Conservation (phyloP, 2,797 vertebrate genomes). For the Galago senegalensis region DNA sequence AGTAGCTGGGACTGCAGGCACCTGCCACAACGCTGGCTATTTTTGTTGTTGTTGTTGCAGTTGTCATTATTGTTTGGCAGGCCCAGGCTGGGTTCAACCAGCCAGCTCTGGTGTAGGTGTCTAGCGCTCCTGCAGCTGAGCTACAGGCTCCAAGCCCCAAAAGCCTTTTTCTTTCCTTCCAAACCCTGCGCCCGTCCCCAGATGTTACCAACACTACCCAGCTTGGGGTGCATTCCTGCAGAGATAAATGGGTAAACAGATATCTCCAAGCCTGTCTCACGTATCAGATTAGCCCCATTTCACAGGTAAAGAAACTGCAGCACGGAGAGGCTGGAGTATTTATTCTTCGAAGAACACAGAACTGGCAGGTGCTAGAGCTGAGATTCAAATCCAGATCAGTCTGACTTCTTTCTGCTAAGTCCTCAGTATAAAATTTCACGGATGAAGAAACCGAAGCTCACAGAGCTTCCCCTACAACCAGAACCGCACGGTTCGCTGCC, state of each 20-base stretch:
- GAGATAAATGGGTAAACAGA: not conserved
- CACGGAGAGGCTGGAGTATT: not conserved
- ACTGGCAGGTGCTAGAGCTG: not conserved
- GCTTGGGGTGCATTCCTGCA: not conserved
- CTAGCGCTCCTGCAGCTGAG: too few relatives aligned
- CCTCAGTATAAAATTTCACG: not conserved
- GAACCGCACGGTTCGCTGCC: not conserved
- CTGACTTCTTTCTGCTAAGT: not conserved
- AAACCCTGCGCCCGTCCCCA: not conserved
- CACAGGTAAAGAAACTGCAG: not conserved
- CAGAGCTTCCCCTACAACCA: not conserved
- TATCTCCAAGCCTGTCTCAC: not conserved
- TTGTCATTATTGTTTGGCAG: too few relatives aligned
- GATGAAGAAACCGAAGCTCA: conserved; percentile 13
- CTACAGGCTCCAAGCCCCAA: not conserved
- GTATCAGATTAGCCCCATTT: not conserved
- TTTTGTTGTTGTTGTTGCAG: too few relatives aligned
- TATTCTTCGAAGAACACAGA: not conserved
- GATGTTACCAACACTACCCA: not conserved
- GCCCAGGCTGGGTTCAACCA: too few relatives aligned
- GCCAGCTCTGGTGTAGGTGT: too few relatives aligned
- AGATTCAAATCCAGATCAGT: not conserved
- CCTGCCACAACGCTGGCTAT: too few relatives aligned
- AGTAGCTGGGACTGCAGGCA: too few relatives aligned
- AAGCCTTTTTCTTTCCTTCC: not conserved